Percentiles rank a stretch among this genome's conserved stretches.
Conservation (phyloP, 2,888 invertebrate species). For the Margaritifera margaritifera region DNA sequence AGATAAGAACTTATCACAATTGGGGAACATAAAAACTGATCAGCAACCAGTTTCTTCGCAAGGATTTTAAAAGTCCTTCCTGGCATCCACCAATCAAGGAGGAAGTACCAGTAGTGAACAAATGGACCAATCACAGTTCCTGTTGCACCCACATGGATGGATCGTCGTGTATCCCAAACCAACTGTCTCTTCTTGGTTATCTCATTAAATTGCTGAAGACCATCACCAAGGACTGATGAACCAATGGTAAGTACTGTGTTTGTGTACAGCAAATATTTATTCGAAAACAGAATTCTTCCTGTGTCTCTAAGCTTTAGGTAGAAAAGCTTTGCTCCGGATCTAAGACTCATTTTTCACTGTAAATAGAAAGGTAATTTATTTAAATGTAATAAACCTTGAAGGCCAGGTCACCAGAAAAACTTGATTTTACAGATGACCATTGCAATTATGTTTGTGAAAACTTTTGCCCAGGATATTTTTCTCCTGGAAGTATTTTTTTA, state of each 20-base stretch:
- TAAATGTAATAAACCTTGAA: neutral
- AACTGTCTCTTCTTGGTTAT: conserved; percentile 50
- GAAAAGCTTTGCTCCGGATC: neutral
- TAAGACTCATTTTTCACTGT: neutral
- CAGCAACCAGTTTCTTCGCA: conserved; percentile 85
- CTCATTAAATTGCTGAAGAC: conserved; percentile 87
- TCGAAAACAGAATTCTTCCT: conserved; percentile 42
- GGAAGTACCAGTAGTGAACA: conserved; percentile 90
- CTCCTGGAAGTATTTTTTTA: too few relatives aligned
- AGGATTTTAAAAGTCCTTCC: conserved; percentile 78
- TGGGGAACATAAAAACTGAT: conserved; percentile 90
- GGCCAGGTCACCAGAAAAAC: neutral
- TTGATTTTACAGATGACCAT: too few relatives aligned
- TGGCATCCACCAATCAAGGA: conserved; percentile 82
- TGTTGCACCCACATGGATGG: conserved; percentile 84
- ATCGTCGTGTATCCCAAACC: conserved; percentile 75
- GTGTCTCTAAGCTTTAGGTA: conserved; percentile 4
- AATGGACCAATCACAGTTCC: conserved; percentile 85
- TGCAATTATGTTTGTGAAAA: too few relatives aligned
- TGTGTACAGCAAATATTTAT: conserved; percentile 75
- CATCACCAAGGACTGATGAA: conserved; percentile 86
- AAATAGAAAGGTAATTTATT: neutral
- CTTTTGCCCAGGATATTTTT: too few relatives aligned
- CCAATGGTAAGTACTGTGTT: conserved; percentile 85
- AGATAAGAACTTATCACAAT: conserved; percentile 77